Conservation (phyloP, 2,888 invertebrate genomes). For the Acleris literana region DNA sequence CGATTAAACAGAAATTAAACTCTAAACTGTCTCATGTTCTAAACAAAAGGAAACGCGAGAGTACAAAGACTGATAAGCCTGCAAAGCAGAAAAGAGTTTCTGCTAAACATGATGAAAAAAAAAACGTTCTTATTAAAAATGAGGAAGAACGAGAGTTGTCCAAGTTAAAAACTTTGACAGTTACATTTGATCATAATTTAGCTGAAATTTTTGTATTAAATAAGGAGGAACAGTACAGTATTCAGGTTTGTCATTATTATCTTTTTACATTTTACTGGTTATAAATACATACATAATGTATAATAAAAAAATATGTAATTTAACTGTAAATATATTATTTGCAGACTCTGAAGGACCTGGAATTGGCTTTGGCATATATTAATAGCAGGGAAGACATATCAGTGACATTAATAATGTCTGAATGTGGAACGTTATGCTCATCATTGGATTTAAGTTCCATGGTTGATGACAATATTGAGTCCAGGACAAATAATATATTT, state of each 20-base stretch:
- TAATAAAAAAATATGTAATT: neutral
- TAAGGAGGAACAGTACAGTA: slow-evolving; percentile 44
- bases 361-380: slow-evolving; percentile 84
- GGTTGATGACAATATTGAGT: slow-evolving; percentile 83
- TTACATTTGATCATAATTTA: slow-evolving; percentile 63
- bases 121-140: slow-evolving; percentile 22
- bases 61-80: slow-evolving; percentile 63
- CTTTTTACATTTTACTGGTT: neutral
- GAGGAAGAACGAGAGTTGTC: slow-evolving; percentile 41
- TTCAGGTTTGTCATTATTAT: slow-evolving; percentile 20
- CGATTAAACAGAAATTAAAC: slow-evolving; percentile 75
- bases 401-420: slow-evolving; percentile 89
- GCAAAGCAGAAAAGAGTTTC: slow-evolving; percentile 63
- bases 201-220: slow-evolving; percentile 68
- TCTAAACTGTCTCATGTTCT: slow-evolving; percentile 72
- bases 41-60: slow-evolving; percentile 74
- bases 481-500: slow-evolving; percentile 85
- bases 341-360: slow-evolving; percentile 90
- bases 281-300: too few relatives aligned
- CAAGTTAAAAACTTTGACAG: slow-evolving; percentile 58
- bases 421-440: slow-evolving; percentile 90
- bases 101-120: slow-evolving; percentile 47
- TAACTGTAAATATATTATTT: slow-evolving; percentile 46
- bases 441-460: slow-evolving; percentile 91
- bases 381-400: slow-evolving; percentile 73